Evolutionary conservation across 2,113 vertebrate species (phyloP).

Genomic region (Mormyrus lacerda): DNA sequence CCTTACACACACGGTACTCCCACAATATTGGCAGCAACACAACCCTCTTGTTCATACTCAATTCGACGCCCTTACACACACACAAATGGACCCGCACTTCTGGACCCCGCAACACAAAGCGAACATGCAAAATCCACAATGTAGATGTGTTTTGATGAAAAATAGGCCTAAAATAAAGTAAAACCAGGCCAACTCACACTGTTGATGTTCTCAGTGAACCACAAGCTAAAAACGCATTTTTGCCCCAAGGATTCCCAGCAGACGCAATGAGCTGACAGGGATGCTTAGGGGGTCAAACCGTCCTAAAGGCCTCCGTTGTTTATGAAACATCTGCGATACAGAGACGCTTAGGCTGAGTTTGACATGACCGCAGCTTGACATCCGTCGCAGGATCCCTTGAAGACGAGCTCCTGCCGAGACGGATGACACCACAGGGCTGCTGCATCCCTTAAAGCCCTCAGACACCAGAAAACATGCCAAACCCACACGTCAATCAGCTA

Average conservation of each 20-base stretch:
- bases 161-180: not conserved
- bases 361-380: not conserved
- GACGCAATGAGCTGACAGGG: not conserved
- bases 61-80: too few species aligned
- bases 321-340: not conserved
- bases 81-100: too few species aligned
- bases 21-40: too few species aligned
- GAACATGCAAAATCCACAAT: not conserved
- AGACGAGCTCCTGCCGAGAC: not conserved
- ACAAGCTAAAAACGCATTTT: not conserved
- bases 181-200: not conserved
- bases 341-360: not conserved
- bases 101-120: too few species aligned
- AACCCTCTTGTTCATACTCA: too few species aligned
- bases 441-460: not conserved
- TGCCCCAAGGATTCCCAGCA: not conserved
- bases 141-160: not conserved
- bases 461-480: not conserved
- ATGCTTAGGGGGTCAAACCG: not conserved
- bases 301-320: not conserved
- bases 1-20: not conserved
- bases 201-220: not conserved
- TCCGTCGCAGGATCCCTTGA: not conserved
- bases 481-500: not conserved
- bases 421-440: not conserved